Evolutionary conservation across 2,113 vertebrate species (phyloP).

Genomic region (Sialia sialis): DNA sequence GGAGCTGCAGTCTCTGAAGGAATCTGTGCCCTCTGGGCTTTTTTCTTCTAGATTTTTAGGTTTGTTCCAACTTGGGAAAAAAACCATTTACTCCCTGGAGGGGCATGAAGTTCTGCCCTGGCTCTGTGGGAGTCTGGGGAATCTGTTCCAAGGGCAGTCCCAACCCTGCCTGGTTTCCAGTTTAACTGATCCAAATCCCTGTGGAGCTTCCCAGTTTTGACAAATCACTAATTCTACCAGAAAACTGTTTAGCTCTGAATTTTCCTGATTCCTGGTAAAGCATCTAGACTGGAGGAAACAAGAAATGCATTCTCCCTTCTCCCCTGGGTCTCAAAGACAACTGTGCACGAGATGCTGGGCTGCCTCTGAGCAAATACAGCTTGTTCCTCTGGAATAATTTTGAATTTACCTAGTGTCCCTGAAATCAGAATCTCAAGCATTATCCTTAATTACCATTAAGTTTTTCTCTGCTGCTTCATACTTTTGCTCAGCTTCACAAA

Average conservation of each 20-base stretch:
- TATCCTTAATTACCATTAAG: conserved; percentile 10
- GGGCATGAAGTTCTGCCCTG: background rate
- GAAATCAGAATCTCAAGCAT: background rate
- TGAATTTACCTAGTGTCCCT: background rate
- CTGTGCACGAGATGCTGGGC: background rate
- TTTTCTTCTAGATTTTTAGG: background rate
- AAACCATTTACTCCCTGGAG: background rate
- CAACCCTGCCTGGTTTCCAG: background rate
- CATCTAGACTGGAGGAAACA: background rate
- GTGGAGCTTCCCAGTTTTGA: background rate
- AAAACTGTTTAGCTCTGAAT: background rate
- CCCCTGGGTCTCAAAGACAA: background rate
- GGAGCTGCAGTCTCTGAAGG: background rate
- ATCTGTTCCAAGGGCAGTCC: background rate
- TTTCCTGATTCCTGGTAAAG: background rate
- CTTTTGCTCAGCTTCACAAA: background rate
- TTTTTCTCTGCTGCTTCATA: conserved; percentile 1
- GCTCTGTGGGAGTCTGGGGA: background rate
- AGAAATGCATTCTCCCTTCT: background rate
- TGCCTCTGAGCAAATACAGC: background rate
- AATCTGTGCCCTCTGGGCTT: background rate
- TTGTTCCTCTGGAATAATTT: background rate
- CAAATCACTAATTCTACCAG: background rate
- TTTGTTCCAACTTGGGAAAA: background rate
- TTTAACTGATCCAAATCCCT: background rate